Evolutionary conservation across 1,140 invertebrate species (phyloP).

Genomic region (Ceratina calcarata): DNA sequence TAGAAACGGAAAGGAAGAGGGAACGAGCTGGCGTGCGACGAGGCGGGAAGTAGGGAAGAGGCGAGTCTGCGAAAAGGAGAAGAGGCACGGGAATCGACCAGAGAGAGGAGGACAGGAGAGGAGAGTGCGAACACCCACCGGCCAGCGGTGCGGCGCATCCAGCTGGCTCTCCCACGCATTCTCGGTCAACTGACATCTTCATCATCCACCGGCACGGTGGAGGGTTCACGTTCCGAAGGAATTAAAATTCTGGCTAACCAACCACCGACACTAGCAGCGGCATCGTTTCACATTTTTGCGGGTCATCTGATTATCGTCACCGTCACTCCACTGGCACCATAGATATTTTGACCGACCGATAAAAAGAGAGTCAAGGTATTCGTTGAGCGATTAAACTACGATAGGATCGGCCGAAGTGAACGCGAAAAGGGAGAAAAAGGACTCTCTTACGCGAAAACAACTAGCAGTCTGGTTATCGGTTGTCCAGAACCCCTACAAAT

Average conservation of each 20-base stretch:
- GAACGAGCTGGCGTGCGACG: not conserved
- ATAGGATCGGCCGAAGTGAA: slow-evolving; percentile 1
- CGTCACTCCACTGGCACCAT: no score
- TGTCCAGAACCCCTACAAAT: slow-evolving; percentile 76
- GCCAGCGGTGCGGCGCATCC: slow-evolving; percentile 62
- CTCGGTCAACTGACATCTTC: slow-evolving; percentile 71
- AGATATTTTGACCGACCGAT: not conserved
- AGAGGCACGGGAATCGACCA: not conserved
- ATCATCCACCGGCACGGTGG: slow-evolving; percentile 62
- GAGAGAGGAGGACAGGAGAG: slow-evolving; percentile 28
- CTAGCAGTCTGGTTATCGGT: slow-evolving; percentile 71
- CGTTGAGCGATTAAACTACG: slow-evolving; percentile 58
- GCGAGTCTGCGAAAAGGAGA: not conserved
- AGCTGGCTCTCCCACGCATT: slow-evolving; percentile 72
- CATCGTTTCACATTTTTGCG: slow-evolving; percentile 20
- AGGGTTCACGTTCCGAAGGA: slow-evolving; percentile 64
- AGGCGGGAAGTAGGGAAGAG: not conserved
- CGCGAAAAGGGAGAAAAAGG: slow-evolving; percentile 36
- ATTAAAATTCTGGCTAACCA: slow-evolving; percentile 59
- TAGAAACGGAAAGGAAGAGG: slow-evolving; percentile 7
- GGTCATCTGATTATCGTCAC: not conserved
- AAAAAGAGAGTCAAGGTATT: not conserved
- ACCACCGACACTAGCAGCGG: slow-evolving; percentile 3
- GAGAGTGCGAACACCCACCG: slow-evolving; percentile 67
- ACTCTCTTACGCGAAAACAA: slow-evolving; percentile 44